Base-by-base conservation (phyloP, 2,888 invertebrate species). In the Drosophila nigritarsus region DNA sequence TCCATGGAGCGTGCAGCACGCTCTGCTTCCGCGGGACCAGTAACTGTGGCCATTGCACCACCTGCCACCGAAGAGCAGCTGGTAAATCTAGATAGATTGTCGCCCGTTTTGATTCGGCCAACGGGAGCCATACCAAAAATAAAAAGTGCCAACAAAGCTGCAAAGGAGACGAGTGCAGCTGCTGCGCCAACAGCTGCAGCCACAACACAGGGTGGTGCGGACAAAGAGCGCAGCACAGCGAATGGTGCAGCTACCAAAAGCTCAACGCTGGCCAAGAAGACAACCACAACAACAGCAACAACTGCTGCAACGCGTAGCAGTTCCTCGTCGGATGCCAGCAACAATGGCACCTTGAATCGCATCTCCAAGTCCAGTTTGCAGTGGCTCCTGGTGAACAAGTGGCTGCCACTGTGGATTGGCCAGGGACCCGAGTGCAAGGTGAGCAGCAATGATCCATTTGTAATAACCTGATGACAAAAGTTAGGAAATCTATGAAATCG, bases 301-400 rank as follows among this genome's bases (percentile, higher is more conserved):
- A 15, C 74, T 38, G 38, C 65, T 15, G 29, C 78, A 0, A 84
- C 94, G 9, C 80, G 81, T 11, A 48, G 68, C 0, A 82, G 61
- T 51, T 71, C 84, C 24, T 73, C 83, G 0, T 73, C 91, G 4
- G 91, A 91, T 58, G 91, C 90, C 38, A 54, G 36, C 55, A 55
- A 29, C 55, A 91, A 91, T 53, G 80, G 86, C 38, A 91, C 91
- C 4, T 71, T 93, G 32, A 93, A 93, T 87, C 92, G 95, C 61
- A 94, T 95, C 56, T 95, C 95, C 62, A 95, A 95, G 88, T 94
- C 95, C 2, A 94, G 95, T 1, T 93, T 95, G 42, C 95, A 95
- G 84, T 95, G 95, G 95, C 93, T 95, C 81, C 92, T 95, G 70
- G 95, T 95, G 0, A 95, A 96, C 86, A 95, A 95, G 82, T 95